Evolutionary conservation across 1,140 invertebrate species (phyloP).

Genomic region (Drosophila ananassae): DNA sequence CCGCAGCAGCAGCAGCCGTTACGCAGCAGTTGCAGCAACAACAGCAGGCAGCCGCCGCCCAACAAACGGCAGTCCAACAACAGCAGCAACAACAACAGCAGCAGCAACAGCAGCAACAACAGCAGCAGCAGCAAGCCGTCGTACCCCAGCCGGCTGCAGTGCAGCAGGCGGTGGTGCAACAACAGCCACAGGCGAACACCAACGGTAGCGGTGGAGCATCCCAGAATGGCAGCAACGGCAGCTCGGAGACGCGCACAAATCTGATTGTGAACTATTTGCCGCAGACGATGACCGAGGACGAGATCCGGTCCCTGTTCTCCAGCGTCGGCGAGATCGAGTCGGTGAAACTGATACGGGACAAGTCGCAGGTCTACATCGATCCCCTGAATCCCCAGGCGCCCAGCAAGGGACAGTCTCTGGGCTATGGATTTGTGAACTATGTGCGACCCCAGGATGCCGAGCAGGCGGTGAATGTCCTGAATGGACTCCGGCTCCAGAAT

Average conservation of each 20-base stretch:
- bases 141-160: conserved; percentile 9
- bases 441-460: conserved; percentile 92
- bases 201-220: conserved; percentile 43
- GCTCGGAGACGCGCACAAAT: conserved; percentile 87
- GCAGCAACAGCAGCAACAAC: conserved; percentile 45
- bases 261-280: conserved; percentile 96
- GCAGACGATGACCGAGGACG: conserved; percentile 96
- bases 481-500: conserved; percentile 93
- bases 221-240: conserved; percentile 79
- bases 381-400: conserved; percentile 81
- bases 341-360: conserved; percentile 95
- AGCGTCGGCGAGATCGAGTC: conserved; percentile 95
- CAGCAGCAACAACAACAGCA: conserved; percentile 65
- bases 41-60: conserved; percentile 29
- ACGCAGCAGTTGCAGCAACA: conserved; percentile 77
- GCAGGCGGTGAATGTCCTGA: conserved; percentile 94
- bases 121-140: conserved; percentile 43
- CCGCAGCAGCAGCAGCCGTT: conserved; percentile 78
- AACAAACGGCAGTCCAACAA: conserved; percentile 43
- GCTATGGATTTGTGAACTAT: conserved; percentile 96
- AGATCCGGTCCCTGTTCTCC: conserved; percentile 92
- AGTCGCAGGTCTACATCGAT: conserved; percentile 88
- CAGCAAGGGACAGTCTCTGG: conserved; percentile 91
- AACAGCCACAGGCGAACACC: conserved; percentile 63
- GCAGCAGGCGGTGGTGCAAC: conserved; percentile 36